Base-by-base conservation (phyloP, 2,797 vertebrate genomes). In the Lophotriccus pileatus region DNA sequence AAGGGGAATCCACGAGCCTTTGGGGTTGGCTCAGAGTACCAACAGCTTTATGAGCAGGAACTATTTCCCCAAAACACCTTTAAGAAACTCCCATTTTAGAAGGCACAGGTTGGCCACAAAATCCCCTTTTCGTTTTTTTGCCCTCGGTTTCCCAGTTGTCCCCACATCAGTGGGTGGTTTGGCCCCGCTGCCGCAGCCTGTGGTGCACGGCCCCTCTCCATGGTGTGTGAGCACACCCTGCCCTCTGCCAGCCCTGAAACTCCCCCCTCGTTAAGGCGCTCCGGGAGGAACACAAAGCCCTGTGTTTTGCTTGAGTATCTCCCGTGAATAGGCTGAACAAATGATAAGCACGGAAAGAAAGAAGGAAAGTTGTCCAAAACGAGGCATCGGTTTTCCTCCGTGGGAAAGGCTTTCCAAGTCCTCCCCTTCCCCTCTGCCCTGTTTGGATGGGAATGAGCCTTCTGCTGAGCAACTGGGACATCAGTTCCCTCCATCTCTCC, bases 251-350 rank as follows among this genome's bases (percentile, higher is more conserved):
- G 70, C 52, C 17, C 43, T 0, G 59, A 63, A 68, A 85, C 91
- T 97, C 95, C 92, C 91, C 82, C 79, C 66, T 94, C 41, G 3
- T 97, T 97, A 97, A 69, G 80, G 60, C 67, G 14, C 28, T 34
- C 76, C 0, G 4, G 41, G 37, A 88, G 90, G 63, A 93, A 69
- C 86, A 92, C 94, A 95, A 96, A 84, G 68, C 79, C 89, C 47
- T 64, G 67, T 80, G 88, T 77, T 94, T 93, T 92, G 90, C 86
- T 90, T 92, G 60, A 93, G 93, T 94, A 76, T 94, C 94, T 96
- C 82, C 84, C 16, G 68, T 94, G 93, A 97, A 97, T 90, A 93
- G 96, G 94, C 47, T 1, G 88, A 96, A 96, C 88, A 87, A 96
- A 96, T 20, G 73, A 90, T 73, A 94, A 92, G 83, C 67, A 63